Evolutionary conservation across 2,797 vertebrate genomes (phyloP).

Genomic region (Calcarius lapponicus): DNA sequence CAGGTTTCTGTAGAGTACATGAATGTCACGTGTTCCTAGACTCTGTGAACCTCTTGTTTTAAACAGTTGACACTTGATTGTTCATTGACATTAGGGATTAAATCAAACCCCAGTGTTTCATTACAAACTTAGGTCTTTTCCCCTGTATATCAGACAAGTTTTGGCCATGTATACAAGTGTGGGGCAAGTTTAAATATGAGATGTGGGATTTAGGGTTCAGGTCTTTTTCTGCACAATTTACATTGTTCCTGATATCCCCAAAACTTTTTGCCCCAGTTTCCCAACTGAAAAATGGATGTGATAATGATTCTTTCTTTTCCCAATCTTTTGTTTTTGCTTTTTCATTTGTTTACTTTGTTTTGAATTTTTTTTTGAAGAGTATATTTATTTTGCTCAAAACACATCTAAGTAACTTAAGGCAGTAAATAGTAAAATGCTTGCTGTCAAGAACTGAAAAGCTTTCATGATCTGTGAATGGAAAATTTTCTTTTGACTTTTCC

Average conservation of each 20-base stretch:
- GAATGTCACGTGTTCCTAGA: neutral
- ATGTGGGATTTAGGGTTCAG: neutral
- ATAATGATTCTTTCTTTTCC: neutral
- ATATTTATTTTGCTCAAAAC: neutral
- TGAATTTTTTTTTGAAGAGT: neutral
- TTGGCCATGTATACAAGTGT: neutral
- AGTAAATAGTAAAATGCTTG: neutral
- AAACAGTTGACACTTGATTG: neutral
- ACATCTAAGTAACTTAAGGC: neutral
- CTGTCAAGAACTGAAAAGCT: neutral
- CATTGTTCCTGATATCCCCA: neutral
- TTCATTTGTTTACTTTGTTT: neutral
- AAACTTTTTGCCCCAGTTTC: neutral
- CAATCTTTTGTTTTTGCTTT: neutral
- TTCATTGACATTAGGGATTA: neutral
- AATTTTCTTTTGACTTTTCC: slow-evolving; percentile 26
- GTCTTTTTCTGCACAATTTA: neutral
- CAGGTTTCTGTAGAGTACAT: neutral
- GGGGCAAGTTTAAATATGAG: neutral
- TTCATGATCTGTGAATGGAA: slow-evolving; percentile 5
- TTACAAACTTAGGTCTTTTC: neutral
- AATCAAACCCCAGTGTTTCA: neutral
- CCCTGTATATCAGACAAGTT: neutral
- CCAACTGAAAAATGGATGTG: neutral
- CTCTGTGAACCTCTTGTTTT: neutral